A percentile compares a stretch with the other conserved stretches of the same genome.
Evolutionary conservation across 2,888 invertebrate genomes (phyloP).

Genomic region (Apantesis nais): DNA sequence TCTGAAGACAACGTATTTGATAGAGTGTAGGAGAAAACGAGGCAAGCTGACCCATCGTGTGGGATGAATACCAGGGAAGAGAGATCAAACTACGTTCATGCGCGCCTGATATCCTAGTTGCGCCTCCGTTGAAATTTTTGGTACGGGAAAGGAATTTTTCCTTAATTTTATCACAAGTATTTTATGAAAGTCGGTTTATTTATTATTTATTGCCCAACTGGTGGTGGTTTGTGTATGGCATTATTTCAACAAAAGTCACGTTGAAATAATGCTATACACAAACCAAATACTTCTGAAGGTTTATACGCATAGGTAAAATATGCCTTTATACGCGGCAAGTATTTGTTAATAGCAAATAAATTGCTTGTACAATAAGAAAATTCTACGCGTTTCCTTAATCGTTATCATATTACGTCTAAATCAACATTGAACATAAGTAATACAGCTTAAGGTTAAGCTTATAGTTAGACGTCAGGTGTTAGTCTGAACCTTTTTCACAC

Average conservation of each 20-base stretch:
- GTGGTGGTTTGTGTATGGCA: too few species aligned
- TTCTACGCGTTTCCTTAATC: constrained; percentile 4
- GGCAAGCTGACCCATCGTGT: too few species aligned
- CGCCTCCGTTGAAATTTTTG: too few species aligned
- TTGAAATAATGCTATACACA: not conserved
- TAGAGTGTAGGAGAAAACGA: too few species aligned
- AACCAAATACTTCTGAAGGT: not conserved
- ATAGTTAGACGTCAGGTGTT: constrained; percentile 55
- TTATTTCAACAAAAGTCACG: too few species aligned
- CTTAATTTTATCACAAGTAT: too few species aligned
- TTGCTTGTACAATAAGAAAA: not conserved
- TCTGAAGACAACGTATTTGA: too few species aligned
- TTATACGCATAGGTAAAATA: not conserved
- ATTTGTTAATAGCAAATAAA: not conserved
- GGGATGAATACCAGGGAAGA: too few species aligned
- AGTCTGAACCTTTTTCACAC: constrained; percentile 56
- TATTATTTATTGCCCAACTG: too few species aligned
- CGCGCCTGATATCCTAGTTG: too few species aligned
- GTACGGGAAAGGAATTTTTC: too few species aligned
- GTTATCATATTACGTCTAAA: constrained; percentile 21
- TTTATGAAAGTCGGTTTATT: not conserved
- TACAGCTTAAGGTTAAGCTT: constrained; percentile 31
- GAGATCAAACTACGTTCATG: too few species aligned
- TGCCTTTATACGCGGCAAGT: not conserved
- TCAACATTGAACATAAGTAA: constrained; percentile 27